These are phyloP conservation scores for Dicranocentrus wangi DNA, from an alignment of 2,888 invertebrate species.

Conservation along the genomic window DNA sequence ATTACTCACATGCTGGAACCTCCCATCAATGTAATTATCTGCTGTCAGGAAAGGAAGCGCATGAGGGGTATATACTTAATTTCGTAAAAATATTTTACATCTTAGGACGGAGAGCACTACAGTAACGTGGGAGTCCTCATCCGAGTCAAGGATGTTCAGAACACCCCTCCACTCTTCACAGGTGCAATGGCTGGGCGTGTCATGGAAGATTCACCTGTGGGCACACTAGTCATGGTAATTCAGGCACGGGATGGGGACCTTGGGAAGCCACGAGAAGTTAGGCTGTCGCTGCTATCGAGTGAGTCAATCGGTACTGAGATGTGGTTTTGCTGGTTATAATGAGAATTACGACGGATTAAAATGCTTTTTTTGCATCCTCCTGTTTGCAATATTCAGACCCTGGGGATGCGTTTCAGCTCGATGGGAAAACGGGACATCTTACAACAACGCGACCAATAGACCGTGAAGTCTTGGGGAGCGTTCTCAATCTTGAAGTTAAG, in stretches of 20 bases:
- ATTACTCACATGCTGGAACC: too few relatives aligned
- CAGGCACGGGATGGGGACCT: constrained; percentile 89
- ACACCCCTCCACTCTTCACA: constrained; percentile 88
- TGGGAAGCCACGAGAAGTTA: constrained; percentile 86
- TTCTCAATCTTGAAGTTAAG: constrained; percentile 69
- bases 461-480: constrained; percentile 84
- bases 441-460: constrained; percentile 89
- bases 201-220: constrained; percentile 88
- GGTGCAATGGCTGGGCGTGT: constrained; percentile 87
- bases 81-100: too few relatives aligned
- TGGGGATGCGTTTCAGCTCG: constrained; percentile 88
- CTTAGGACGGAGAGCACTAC: constrained; percentile 87
- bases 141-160: constrained; percentile 88
- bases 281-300: constrained; percentile 87
- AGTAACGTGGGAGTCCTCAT: constrained; percentile 85
- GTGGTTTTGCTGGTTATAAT: too few relatives aligned
- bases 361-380: constrained; percentile 66
- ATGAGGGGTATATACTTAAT: too few relatives aligned
- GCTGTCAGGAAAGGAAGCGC: too few relatives aligned
- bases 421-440: constrained; percentile 86
- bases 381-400: constrained; percentile 80
- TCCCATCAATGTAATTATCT: too few relatives aligned
- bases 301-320: constrained; percentile 76
- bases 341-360: too few relatives aligned
- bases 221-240: constrained; percentile 85